Evolutionary conservation across 2,797 vertebrate species (phyloP).

Genomic region (Stomatorhinus walkeri): DNA sequence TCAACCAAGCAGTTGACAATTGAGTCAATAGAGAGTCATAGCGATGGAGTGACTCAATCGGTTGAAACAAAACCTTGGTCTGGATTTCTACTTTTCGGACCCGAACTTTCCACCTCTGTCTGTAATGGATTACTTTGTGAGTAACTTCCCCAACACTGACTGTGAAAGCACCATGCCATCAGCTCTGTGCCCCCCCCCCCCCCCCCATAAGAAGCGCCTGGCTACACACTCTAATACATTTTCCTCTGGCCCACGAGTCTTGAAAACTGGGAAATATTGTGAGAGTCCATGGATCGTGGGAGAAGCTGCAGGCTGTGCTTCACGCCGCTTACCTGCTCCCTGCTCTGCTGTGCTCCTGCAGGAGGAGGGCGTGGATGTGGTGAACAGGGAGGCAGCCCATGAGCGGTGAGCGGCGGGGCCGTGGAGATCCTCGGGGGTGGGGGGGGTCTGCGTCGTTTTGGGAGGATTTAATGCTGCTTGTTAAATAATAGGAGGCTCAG

Average conservation of each 20-base stretch:
- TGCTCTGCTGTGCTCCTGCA: constrained; percentile 35
- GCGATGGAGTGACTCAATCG: neutral
- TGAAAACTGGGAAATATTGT: neutral
- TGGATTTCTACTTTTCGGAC: neutral
- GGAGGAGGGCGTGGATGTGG: constrained; percentile 80
- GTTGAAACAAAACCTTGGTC: neutral
- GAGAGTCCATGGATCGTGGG: neutral
- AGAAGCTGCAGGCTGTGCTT: neutral
- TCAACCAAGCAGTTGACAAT: neutral
- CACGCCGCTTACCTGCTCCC: neutral
- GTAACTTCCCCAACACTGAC: neutral
- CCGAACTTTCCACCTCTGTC: neutral
- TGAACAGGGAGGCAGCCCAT: constrained; percentile 78
- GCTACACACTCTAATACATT: neutral
- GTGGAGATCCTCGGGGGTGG: neutral
- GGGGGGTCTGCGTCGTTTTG: neutral
- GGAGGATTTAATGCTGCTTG: too few relatives aligned
- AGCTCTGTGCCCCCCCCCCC: neutral
- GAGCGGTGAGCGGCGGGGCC: constrained; percentile 60
- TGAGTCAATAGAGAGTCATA: neutral
- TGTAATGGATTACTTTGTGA: neutral
- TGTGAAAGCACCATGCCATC: neutral
- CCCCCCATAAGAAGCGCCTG: neutral
- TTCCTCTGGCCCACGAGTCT: neutral
- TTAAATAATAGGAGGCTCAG: neutral